phyloP scores from a whole-genome alignment of 2,113 vertebrate species.

The Semicossyphus pulcher region DNA sequence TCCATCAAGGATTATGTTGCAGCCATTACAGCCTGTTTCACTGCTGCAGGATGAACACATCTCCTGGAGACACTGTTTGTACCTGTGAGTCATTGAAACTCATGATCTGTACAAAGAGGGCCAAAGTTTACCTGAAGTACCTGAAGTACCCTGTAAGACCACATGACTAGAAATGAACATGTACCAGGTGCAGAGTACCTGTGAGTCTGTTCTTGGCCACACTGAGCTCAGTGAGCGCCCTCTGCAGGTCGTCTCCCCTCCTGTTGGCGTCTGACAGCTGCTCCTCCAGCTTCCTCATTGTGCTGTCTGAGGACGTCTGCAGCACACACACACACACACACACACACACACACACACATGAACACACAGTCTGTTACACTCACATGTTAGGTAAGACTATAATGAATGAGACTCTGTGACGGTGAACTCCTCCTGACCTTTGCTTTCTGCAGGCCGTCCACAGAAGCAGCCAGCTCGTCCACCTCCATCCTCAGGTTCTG shows the following conservation, averaged over 20 bases:
- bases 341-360: not conserved
- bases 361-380: not conserved
- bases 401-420: too few relatives aligned
- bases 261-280: slow-evolving; percentile 79
- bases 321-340: not conserved
- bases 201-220: slow-evolving; percentile 82
- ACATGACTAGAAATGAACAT: not conserved
- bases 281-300: slow-evolving; percentile 85
- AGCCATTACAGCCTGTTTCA: too few relatives aligned
- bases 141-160: too few relatives aligned
- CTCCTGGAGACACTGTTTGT: too few relatives aligned
- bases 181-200: slow-evolving; percentile 65
- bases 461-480: slow-evolving; percentile 78
- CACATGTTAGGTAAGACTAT: too few relatives aligned
- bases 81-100: too few relatives aligned
- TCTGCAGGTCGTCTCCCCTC: slow-evolving; percentile 85
- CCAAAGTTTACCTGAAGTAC: too few relatives aligned
- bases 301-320: slow-evolving; percentile 79
- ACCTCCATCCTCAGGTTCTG: slow-evolving; percentile 84
- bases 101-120: too few relatives aligned
- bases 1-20: too few relatives aligned
- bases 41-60: too few relatives aligned
- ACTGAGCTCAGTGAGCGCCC: slow-evolving; percentile 78
- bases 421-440: slow-evolving; percentile 69
- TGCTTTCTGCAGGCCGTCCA: slow-evolving; percentile 83